These are phyloP conservation scores for Atethmia centrago DNA, from an alignment of 2,888 invertebrate genomes.

Conservation along the genomic window DNA sequence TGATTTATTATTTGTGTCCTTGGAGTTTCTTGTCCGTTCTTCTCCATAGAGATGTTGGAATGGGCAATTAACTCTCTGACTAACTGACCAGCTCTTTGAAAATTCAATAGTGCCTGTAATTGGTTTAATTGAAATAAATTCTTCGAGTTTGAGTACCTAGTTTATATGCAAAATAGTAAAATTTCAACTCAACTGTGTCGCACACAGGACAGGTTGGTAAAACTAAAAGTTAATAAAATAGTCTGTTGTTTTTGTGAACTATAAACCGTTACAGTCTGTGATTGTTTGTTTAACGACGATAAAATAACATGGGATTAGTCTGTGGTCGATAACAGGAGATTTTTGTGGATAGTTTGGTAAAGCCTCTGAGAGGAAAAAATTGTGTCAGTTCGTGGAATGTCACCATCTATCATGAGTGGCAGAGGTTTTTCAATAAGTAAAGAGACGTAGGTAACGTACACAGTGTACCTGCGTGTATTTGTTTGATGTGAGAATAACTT, in stretches of 20 bases:
- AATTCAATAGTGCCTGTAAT: too few species aligned
- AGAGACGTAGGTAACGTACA: background rate
- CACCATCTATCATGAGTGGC: background rate
- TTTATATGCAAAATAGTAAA: constrained; percentile 34
- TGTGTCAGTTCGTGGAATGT: too few species aligned
- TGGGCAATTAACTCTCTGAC: too few species aligned
- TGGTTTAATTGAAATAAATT: too few species aligned
- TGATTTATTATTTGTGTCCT: too few species aligned
- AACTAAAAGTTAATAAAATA: constrained; percentile 65
- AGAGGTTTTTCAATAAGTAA: background rate
- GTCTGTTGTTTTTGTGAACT: constrained; percentile 57
- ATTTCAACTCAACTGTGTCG: constrained; percentile 10
- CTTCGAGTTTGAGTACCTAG: too few species aligned
- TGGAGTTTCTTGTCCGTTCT: too few species aligned
- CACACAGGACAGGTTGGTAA: constrained; percentile 30
- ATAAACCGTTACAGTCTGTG: constrained; percentile 57
- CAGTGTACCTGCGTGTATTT: too few species aligned
- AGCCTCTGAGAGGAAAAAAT: constrained; percentile 34
- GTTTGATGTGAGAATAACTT: background rate
- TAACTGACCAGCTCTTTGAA: too few species aligned
- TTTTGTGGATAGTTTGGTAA: constrained; percentile 24
- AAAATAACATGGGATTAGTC: constrained; percentile 31
- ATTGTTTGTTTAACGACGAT: constrained; percentile 60
- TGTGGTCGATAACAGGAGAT: background rate
- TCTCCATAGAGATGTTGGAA: too few species aligned